Evolutionary conservation across 2,888 invertebrate genomes (phyloP), one percentile per base, ranked within the genome.

Genomic region (Chalcosyrphus nemorum): DNA sequence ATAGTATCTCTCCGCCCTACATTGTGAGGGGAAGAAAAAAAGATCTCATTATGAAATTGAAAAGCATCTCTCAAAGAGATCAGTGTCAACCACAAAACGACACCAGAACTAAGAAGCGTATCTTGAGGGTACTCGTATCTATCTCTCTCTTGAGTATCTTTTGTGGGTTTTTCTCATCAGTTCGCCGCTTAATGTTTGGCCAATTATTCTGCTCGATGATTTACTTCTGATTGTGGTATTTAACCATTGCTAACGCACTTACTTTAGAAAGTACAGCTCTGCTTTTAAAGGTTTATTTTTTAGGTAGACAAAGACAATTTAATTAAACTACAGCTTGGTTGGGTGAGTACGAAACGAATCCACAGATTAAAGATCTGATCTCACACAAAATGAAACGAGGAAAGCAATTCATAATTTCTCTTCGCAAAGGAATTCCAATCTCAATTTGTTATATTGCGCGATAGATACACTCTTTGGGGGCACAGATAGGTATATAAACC

Each of bases 231-330:
- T 70, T 70, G 61, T 19, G 45, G 52, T 52, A 45, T 61, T 70
- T 63, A 32, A 29, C 15, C 35, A 38, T 71, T 41, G 71, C 50
- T 13, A 13, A 41, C 24, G 74, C 41, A 19, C 45, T 41, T 32
- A 43, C 9, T 70, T 70, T 77, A 61, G 70, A 70, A 77, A 77
- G 70, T 77, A 54, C 68, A 45, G n/a, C n/a, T n/a, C n/a, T n/a
- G 52, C 27, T 24, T 50, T 47, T 35, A 47, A 45, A 47, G 47
- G 11, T 15, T 32, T 1, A 0, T 13, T 13, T 17, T 11, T 47
- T 38, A 41, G 66, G 68, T 38, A 21, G 15, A 57, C 45, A 47
- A n/a, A 59, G 38, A 50, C 29, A 50, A 71, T 59, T 59, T 50
- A 35, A 32, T 29, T n/a, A 15, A 24, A 56, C 24, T 24, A 24